A percentile compares a stretch with the other conserved stretches of the same genome.
Conservation (phyloP, 2,888 invertebrate species). For the Agriopis aurantiaria region DNA sequence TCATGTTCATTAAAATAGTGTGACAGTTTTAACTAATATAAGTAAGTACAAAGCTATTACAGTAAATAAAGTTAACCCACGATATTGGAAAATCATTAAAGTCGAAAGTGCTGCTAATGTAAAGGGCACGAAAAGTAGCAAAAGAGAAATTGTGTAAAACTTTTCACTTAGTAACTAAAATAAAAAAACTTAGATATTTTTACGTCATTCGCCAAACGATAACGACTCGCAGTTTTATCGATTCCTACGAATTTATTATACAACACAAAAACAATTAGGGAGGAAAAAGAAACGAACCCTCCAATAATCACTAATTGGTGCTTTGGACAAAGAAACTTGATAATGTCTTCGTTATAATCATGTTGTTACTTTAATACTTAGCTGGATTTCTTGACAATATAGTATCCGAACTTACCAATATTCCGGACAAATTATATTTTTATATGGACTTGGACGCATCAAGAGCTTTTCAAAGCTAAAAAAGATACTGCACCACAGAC, state of each 20-base stretch:
- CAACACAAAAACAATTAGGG: constrained; percentile 23
- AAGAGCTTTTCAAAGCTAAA: background rate
- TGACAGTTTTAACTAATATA: background rate
- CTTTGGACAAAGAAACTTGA: constrained; percentile 23
- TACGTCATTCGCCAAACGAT: background rate
- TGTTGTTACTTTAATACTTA: background rate
- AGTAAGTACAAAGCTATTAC: background rate
- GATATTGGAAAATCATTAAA: background rate
- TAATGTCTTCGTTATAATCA: constrained; percentile 14
- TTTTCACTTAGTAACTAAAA: constrained; percentile 6
- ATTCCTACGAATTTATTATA: constrained; percentile 13
- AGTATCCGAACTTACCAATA: too few species aligned
- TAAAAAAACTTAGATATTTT: background rate
- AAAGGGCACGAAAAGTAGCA: background rate
- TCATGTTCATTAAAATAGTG: background rate
- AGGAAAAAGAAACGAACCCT: constrained; percentile 25
- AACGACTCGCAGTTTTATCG: constrained; percentile 7
- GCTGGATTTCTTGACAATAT: background rate
- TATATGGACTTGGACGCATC: background rate
- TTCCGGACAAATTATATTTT: too few species aligned
- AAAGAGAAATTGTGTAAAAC: background rate
- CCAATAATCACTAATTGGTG: constrained; percentile 27
- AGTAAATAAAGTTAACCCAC: background rate
- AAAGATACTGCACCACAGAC: background rate
- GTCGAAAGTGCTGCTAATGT: constrained; percentile 4